A percentile compares a stretch with the other conserved stretches of the same genome.
Evolutionary conservation across 2,113 vertebrate genomes (phyloP).

Genomic region (Azemiops feae): DNA sequence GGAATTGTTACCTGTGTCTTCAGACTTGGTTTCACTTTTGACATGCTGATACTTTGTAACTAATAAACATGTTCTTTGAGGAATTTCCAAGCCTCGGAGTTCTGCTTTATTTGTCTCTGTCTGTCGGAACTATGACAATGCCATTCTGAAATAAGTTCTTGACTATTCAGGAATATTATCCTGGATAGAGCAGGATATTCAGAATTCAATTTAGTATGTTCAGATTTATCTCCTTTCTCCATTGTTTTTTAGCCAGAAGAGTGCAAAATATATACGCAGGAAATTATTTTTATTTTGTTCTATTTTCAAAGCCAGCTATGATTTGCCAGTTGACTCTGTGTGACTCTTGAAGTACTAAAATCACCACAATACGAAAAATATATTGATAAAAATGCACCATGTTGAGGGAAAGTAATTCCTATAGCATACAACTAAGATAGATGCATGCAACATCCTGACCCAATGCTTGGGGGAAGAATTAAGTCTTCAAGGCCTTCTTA

Average conservation of each 20-base stretch:
- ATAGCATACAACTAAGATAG: background rate
- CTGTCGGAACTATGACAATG: too few relatives aligned
- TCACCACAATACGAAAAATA: background rate
- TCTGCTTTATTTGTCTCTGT: too few relatives aligned
- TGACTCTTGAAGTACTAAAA: background rate
- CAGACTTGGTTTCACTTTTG: too few relatives aligned
- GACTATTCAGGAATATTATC: background rate
- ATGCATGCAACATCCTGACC: background rate
- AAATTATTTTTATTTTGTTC: background rate
- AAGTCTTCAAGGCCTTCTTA: background rate
- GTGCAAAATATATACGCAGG: background rate
- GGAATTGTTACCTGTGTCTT: too few relatives aligned
- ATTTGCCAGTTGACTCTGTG: background rate
- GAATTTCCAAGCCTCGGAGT: too few relatives aligned
- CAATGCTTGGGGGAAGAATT: background rate
- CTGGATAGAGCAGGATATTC: background rate
- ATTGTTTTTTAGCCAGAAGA: background rate
- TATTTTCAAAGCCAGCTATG: background rate
- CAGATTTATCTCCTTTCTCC: background rate
- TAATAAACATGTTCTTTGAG: too few relatives aligned
- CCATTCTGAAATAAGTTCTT: background rate
- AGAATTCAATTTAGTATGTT: background rate
- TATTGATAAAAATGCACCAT: background rate
- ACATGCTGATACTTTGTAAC: too few relatives aligned
- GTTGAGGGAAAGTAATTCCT: background rate